phyloP scores from a whole-genome alignment of 1,140 invertebrate species.

The Diploscapter pachys region DNA sequence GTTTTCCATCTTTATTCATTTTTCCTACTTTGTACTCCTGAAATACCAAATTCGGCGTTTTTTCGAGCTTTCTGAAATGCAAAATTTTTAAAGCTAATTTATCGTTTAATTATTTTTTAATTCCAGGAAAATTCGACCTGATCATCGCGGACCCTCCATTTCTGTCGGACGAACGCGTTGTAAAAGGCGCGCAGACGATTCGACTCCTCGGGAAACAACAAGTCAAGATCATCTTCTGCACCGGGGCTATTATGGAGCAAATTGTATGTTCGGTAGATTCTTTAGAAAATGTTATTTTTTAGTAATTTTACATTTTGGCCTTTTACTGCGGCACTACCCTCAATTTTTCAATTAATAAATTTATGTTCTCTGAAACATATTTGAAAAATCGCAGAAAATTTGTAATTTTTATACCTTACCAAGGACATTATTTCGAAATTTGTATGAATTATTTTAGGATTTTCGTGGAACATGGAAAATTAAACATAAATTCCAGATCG shows the following conservation, averaged over 20 bases:
- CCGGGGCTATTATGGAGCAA: slow-evolving; percentile 75
- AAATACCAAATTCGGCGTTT: background rate
- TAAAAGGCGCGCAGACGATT: slow-evolving; percentile 76
- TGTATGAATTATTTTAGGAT: background rate
- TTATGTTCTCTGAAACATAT: background rate
- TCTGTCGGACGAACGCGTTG: slow-evolving; percentile 83
- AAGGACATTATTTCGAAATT: background rate
- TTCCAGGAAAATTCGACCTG: slow-evolving; percentile 69
- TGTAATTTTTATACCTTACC: background rate
- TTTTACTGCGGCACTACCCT: no score
- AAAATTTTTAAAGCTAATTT: background rate
- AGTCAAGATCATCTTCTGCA: slow-evolving; percentile 79
- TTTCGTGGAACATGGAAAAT: no score
- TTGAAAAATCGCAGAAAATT: background rate
- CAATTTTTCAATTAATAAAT: no score
- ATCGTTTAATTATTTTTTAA: background rate
- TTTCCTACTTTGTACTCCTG: background rate
- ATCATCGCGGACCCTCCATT: slow-evolving; percentile 91
- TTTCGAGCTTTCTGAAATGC: background rate
- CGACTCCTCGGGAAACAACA: slow-evolving; percentile 69
- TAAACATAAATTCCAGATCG: slow-evolving; percentile 58
- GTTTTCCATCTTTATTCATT: background rate
- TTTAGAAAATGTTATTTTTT: background rate
- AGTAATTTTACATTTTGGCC: background rate
- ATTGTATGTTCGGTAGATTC: slow-evolving; percentile 52